Evolutionary conservation across 2,888 invertebrate species (phyloP).

Genomic region (Cosmorhoe ocellata): DNA sequence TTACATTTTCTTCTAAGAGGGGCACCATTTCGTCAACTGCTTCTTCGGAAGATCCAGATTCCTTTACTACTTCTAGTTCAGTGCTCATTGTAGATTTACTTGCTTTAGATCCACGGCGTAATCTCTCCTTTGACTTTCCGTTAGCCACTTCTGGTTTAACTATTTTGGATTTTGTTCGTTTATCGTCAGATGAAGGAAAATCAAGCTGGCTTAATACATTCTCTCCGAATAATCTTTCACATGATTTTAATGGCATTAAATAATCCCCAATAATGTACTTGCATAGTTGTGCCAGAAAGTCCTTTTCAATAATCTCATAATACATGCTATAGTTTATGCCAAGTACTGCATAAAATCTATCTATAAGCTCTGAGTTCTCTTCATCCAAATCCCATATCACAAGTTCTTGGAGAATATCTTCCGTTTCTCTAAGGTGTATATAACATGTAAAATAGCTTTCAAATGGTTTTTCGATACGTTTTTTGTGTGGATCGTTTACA

Average conservation of each 20-base stretch:
- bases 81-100: conserved; percentile 48
- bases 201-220: conserved; percentile 61
- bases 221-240: conserved; percentile 66
- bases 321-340: conserved; percentile 83
- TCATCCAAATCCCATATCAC: conserved; percentile 67
- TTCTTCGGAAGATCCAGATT: conserved; percentile 44
- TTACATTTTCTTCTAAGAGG: conserved; percentile 37
- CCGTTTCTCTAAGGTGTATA: conserved; percentile 71
- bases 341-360: conserved; percentile 81
- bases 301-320: conserved; percentile 79
- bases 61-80: conserved; percentile 54
- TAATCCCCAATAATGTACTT: conserved; percentile 73
- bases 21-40: conserved; percentile 37
- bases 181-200: conserved; percentile 61
- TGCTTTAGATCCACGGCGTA: conserved; percentile 51
- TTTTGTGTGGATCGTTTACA: conserved; percentile 76
- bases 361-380: conserved; percentile 76
- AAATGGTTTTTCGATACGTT: conserved; percentile 55
- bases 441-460: conserved; percentile 83
- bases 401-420: conserved; percentile 65
- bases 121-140: conserved; percentile 56
- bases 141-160: conserved; percentile 57
- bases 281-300: conserved; percentile 76
- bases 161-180: conserved; percentile 62
- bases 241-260: conserved; percentile 55